These are phyloP conservation scores for Lutjanus campechanus DNA, from an alignment of 2,797 vertebrate species.

Conservation along the genomic window DNA sequence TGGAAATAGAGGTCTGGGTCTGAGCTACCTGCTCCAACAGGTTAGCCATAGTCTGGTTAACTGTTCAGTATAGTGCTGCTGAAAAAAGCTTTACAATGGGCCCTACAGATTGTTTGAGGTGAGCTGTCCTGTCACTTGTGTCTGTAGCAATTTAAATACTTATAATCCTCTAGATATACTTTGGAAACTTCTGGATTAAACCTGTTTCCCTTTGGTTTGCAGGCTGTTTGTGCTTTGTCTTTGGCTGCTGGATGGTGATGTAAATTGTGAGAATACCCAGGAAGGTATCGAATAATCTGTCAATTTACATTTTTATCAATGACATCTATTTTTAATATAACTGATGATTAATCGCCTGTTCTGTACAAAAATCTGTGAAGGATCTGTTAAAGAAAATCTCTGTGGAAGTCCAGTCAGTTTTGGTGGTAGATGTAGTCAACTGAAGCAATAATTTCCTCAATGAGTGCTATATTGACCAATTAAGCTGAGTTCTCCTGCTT, in stretches of 20 bases:
- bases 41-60: not conserved
- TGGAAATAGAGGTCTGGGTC: not conserved
- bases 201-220: conserved; percentile 2
- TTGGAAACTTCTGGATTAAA: not conserved
- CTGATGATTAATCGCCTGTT: not conserved
- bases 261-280: conserved; percentile 11
- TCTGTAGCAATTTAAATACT: no score
- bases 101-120: not conserved
- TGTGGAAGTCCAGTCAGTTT: no score
- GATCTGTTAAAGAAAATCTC: no score
- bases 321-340: not conserved
- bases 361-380: no score
- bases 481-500: no score
- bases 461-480: no score
- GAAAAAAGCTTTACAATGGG: conserved; percentile 9
- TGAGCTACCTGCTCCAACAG: not conserved
- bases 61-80: not conserved
- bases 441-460: no score
- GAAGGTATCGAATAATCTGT: conserved; percentile 28
- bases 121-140: not conserved
- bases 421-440: no score
- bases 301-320: not conserved
- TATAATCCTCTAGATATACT: not conserved
- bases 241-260: conserved; percentile 26
- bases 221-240: conserved; percentile 37